These are phyloP conservation scores for Oscheius sp. DNA, from an alignment of 2,888 invertebrate genomes.

Conservation along the genomic window DNA sequence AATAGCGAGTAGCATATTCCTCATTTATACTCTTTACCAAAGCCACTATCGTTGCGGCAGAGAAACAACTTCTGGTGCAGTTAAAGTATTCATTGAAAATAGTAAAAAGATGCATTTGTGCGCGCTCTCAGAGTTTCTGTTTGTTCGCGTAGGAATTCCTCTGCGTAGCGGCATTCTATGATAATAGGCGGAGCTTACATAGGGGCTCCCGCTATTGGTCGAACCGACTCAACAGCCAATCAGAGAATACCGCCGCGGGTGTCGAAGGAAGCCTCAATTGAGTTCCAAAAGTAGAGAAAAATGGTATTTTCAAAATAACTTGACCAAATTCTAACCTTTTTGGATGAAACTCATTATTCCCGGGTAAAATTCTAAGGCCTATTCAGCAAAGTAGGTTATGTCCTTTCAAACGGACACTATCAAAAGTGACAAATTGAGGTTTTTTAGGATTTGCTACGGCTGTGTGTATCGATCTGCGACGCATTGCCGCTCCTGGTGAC, in stretches of 20 bases:
- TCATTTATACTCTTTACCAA: no score
- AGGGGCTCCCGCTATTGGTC: conserved; percentile 19
- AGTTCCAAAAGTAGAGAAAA: neutral
- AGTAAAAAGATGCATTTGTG: neutral
- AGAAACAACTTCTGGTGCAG: neutral
- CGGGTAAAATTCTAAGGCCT: neutral
- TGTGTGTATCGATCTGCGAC: conserved; percentile 21
- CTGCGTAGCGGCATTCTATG: neutral
- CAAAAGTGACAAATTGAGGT: neutral
- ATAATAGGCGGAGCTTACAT: neutral
- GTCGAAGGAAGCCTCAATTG: neutral
- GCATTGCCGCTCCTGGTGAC: conserved; percentile 9
- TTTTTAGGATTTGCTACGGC: conserved; percentile 2
- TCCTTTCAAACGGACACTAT: neutral
- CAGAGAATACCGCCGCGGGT: neutral
- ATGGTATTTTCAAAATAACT: neutral
- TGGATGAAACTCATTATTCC: neutral
- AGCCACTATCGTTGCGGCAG: no score
- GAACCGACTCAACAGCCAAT: neutral
- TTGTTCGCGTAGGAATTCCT: conserved; percentile 16
- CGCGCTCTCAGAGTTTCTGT: conserved; percentile 16
- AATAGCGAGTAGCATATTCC: no score
- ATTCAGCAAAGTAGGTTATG: neutral
- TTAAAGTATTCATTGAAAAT: neutral
- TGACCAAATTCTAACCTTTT: neutral